Percentiles rank a stretch among this genome's conserved stretches.
Conservation (phyloP, 2,797 vertebrate species). For the Anisognathus igniventris region DNA sequence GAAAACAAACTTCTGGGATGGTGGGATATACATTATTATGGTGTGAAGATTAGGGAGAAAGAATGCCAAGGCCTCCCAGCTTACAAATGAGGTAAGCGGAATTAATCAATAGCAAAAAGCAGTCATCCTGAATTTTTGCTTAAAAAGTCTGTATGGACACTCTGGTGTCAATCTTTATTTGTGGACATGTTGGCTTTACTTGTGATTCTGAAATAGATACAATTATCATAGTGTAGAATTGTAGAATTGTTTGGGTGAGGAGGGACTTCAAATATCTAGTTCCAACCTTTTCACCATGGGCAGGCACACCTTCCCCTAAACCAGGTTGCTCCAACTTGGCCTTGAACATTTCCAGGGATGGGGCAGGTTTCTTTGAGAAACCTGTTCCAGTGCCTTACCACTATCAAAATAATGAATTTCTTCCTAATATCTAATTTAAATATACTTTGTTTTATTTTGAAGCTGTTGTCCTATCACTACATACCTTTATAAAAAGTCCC, state of each 20-base stretch:
- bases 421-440: not conserved
- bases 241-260: not conserved
- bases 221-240: not conserved
- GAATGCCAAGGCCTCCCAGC: not conserved
- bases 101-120: not conserved
- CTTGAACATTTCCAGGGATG: not conserved
- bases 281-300: not conserved
- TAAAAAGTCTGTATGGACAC: not conserved
- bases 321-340: not conserved
- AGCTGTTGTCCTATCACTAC: not conserved
- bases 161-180: not conserved
- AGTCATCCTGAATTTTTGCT: not conserved
- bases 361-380: not conserved
- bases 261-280: not conserved
- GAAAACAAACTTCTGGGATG: not conserved
- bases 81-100: not conserved
- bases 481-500: not conserved
- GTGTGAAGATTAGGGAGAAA: not conserved
- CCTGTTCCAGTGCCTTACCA: not conserved
- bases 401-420: not conserved
- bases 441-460: not conserved
- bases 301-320: not conserved
- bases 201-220: not conserved
- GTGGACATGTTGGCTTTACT: not conserved
- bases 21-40: not conserved